Evolutionary conservation across 2,113 vertebrate species (phyloP).

Genomic region (Myodes glareolus): DNA sequence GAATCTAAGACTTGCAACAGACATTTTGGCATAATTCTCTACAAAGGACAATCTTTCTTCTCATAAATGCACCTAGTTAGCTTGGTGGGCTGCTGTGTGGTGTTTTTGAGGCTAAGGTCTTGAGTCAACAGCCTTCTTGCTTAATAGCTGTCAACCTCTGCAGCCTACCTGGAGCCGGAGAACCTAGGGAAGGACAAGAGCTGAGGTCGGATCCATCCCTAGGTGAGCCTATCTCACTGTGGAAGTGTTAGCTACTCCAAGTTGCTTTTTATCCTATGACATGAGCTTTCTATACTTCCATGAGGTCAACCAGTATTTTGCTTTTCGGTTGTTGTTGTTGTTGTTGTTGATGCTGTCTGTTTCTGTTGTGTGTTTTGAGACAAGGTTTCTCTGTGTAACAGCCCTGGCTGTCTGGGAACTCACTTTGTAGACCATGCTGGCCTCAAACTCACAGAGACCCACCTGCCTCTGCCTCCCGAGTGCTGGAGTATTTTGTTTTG

Average conservation of each 20-base stretch:
- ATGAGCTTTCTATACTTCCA: background rate
- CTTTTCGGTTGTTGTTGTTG: background rate
- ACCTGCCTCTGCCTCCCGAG: too few relatives aligned
- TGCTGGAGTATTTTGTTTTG: background rate
- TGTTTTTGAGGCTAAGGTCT: background rate
- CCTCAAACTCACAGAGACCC: too few relatives aligned
- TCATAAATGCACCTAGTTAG: constrained; percentile 49
- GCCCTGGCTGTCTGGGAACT: too few relatives aligned
- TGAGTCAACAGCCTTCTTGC: constrained; percentile 4
- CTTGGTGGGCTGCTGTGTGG: background rate
- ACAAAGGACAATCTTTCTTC: constrained; percentile 59
- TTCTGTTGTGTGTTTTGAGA: too few relatives aligned
- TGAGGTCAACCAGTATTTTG: constrained; percentile 5
- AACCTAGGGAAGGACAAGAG: background rate
- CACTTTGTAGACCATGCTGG: too few relatives aligned
- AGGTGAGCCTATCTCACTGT: background rate
- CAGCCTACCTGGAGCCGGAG: background rate
- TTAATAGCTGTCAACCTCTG: background rate
- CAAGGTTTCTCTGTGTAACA: too few relatives aligned
- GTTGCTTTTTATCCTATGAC: background rate
- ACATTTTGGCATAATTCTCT: constrained; percentile 61
- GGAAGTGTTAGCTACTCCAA: background rate
- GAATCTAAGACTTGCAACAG: constrained; percentile 58
- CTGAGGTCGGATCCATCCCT: background rate
- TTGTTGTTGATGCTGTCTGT: too few relatives aligned